A percentile compares a stretch with the other conserved stretches of the same genome.
phyloP scores from a whole-genome alignment of 2,888 invertebrate genomes.

The Nephrotoma appendiculata region DNA sequence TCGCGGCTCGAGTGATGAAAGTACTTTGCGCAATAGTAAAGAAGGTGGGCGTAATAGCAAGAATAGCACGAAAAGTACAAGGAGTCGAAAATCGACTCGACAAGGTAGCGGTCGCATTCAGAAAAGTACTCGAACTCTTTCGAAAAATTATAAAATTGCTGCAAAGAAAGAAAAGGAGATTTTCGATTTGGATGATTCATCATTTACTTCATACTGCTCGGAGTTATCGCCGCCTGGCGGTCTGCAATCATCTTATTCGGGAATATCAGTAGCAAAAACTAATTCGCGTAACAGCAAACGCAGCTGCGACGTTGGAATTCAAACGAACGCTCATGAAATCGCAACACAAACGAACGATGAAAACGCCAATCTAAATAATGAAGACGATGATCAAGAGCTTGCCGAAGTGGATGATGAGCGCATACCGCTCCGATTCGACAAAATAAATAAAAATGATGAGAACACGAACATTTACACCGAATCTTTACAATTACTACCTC shows the following conservation, averaged over 20 bases:
- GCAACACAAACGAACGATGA: conserved; percentile 29
- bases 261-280: conserved; percentile 28
- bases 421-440: background rate
- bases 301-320: conserved; percentile 42
- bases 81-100: conserved; percentile 26
- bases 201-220: conserved; percentile 28
- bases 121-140: conserved; percentile 10
- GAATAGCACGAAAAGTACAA: conserved; percentile 23
- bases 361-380: conserved; percentile 6
- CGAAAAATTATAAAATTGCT: conserved; percentile 10
- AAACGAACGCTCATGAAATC: conserved; percentile 40
- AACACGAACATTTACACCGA: conserved; percentile 16
- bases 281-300: conserved; percentile 37
- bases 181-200: conserved; percentile 26
- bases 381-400: conserved; percentile 10
- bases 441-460: background rate
- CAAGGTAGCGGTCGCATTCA: conserved; percentile 12
- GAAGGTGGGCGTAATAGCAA: conserved; percentile 17
- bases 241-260: conserved; percentile 33
- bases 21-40: conserved; percentile 21
- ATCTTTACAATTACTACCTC: conserved; percentile 21
- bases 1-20: conserved; percentile 16
- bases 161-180: conserved; percentile 18
- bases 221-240: conserved; percentile 27
- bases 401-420: conserved; percentile 16